These are phyloP conservation scores for Eulemur rufifrons DNA, from an alignment of 2,113 vertebrate species.

Conservation along the genomic window DNA sequence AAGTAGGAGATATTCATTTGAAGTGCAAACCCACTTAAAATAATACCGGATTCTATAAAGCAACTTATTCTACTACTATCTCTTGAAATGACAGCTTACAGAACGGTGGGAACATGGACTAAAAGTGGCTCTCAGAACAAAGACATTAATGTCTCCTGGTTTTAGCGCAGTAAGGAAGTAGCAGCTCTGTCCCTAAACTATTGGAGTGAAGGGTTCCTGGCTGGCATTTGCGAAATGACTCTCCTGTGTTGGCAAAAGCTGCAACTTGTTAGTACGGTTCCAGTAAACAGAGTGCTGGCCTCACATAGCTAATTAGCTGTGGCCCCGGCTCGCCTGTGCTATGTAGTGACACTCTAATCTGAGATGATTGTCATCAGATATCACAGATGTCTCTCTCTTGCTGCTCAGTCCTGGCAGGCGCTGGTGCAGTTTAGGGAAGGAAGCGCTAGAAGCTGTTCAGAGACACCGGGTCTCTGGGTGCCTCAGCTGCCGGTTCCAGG, in stretches of 20 bases:
- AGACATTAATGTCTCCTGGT: background rate
- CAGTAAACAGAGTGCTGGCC: conserved; percentile 42
- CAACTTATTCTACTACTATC: conserved; percentile 69
- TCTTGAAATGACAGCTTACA: conserved; percentile 75
- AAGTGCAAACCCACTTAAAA: conserved; percentile 81
- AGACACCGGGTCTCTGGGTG: conserved; percentile 39
- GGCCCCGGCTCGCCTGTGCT: background rate
- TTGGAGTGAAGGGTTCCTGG: conserved; percentile 1
- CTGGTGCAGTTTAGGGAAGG: background rate
- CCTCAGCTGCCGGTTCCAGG: conserved; percentile 59
- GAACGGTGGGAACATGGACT: background rate
- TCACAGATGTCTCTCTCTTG: conserved; percentile 60
- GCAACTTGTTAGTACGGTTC: conserved; percentile 57
- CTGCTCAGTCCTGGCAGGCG: conserved; percentile 39
- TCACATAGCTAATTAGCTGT: conserved; percentile 62
- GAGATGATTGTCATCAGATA: conserved; percentile 57
- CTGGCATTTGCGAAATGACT: conserved; percentile 12
- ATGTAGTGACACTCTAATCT: background rate
- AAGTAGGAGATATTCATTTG: conserved; percentile 55
- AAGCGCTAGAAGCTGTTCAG: fast-evolving
- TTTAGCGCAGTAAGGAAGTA: background rate
- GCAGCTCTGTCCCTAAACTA: conserved; percentile 7
- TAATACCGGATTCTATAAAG: conserved; percentile 74
- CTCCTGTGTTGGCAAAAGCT: conserved; percentile 31
- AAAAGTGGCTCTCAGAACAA: background rate